Percentiles rank a stretch among this genome's conserved stretches.
Conservation (phyloP, 1,140 invertebrate genomes). For the Plectrocnemia conspersa region DNA sequence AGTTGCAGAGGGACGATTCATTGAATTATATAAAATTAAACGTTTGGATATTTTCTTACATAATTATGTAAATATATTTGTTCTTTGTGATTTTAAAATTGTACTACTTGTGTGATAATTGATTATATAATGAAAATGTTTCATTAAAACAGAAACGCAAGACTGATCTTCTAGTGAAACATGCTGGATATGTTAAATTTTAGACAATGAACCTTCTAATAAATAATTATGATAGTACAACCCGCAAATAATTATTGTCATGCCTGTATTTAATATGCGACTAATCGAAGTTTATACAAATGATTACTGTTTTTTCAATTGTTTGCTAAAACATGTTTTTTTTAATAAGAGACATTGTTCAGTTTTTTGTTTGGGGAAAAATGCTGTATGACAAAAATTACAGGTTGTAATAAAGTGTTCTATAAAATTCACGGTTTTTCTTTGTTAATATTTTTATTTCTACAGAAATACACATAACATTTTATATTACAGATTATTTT, state of each 20-base stretch:
- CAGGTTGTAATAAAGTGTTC: slow-evolving; percentile 36
- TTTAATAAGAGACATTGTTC: background rate
- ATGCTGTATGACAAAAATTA: slow-evolving; percentile 29
- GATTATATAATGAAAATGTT: slow-evolving; percentile 31
- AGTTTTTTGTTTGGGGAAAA: slow-evolving; percentile 27
- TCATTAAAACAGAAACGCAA: slow-evolving; percentile 33
- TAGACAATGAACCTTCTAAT: slow-evolving; percentile 31
- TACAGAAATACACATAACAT: too few species aligned
- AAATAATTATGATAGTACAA: slow-evolving; percentile 31
- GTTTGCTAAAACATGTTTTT: background rate
- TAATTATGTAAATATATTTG: slow-evolving; percentile 14
- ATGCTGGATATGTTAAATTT: slow-evolving; percentile 28
- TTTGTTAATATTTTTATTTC: too few species aligned
- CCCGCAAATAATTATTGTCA: slow-evolving; percentile 29
- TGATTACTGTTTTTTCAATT: background rate
- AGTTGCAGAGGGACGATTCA: too few species aligned
- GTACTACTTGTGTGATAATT: slow-evolving; percentile 32
- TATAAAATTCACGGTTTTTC: too few species aligned
- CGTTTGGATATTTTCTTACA: too few species aligned
- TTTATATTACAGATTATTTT: too few species aligned
- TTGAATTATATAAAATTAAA: too few species aligned
- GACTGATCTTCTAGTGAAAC: slow-evolving; percentile 36
- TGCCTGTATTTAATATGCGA: slow-evolving; percentile 25
- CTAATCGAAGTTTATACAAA: background rate
- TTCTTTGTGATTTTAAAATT: slow-evolving; percentile 18